Evolutionary conservation across 2,113 vertebrate species (phyloP), one percentile per base, ranked within the genome.

Genomic region (Leptobrachium ailaonicum): DNA sequence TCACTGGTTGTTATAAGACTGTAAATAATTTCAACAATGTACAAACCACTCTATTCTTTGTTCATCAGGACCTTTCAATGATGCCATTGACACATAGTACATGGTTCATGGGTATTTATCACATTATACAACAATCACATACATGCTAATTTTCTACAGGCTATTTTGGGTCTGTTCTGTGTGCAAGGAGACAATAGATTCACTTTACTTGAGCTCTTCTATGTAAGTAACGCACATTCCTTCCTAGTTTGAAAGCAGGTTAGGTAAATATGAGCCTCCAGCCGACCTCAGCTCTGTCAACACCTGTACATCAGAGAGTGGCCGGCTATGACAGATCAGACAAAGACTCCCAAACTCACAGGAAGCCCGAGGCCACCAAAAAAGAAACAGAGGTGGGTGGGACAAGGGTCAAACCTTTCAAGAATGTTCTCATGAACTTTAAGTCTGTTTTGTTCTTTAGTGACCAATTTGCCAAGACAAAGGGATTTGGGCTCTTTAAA

Each of bases 291-390:
- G 71, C 79, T 75, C 79, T 75, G 71, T 81, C 79, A 81, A 69
- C 79, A 81, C 79, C 79, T 81, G 79, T 60, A 43, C 79, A 81
- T 81, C 79, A 62, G 71, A 81, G 53, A 81, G 69, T 74, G 75
- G 50, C 47, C 6, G 41, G 63, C 10, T 68, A n/a, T 79, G 79
- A 80, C 78, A 80, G 78, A 73, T 80, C 63, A 74, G 63, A 80
- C 79, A 81, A 75, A 81, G 64, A 44, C 71, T 20, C 42, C 8
- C 20, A 42, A 75, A 58, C 66, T 62, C 64, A 63, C 71, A 81
- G 79, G 79, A 81, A 81, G 60, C 79, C 78, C 42, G 62, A n/a
- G 64, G 63, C 60, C n/a, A 44, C 7, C 67, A 64, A 68, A 60
- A 14, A 71, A 50, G 58, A 20, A 41, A 63, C 68, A 64, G 43